Evolutionary conservation across 2,888 invertebrate genomes (phyloP), one percentile per base, ranked within the genome.

Genomic region (Cheiracanthium punctorium): DNA sequence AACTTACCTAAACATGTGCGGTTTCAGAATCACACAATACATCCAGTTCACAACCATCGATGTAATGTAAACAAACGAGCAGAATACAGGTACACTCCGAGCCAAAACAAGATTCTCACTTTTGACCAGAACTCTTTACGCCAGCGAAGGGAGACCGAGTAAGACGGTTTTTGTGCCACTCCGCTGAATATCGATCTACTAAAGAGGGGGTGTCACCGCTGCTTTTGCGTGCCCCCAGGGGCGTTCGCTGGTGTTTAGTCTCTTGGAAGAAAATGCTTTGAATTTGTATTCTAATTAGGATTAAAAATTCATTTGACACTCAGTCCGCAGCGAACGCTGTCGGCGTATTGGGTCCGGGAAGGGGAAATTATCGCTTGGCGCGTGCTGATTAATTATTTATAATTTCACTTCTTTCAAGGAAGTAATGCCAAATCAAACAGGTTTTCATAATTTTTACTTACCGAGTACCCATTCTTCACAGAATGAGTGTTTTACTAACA

Each of bases 161-260:
- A 79, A 67, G 10, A 69, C 73, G 84, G 74, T 37, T 74, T 74
- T 79, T 1, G 58, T 84, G 79, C 73, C 79, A 79, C 74, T 74
- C 84, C 84, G 79, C 84, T 43, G 79, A 41, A 20, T 79, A 65
- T 58, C 33, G 65, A 41, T 30, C 69, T 33, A n/a, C n/a, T n/a
- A n/a, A n/a, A n/a, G 33, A 7, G 7, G 65, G 14, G 65, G 30
- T 14, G 24, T 14, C 7, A 12, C 4, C 12, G 14, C 30, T n/a
- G 65, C 32, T 67, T 67, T 30, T 67, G 30, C 32, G 30, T 14
- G 12, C 30, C 30, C 8, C 10, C 43, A 17, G 2, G 5, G 5
- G n/a, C n/a, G n/a, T n/a, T 2, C 14, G 43, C 1, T 12, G 2
- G 2, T 7, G 1, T 7, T 17, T 17, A 17, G 5, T 7, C 43